These are phyloP conservation scores for Arctopsyche grandis DNA, from an alignment of 1,140 invertebrate species.

Conservation along the genomic window DNA sequence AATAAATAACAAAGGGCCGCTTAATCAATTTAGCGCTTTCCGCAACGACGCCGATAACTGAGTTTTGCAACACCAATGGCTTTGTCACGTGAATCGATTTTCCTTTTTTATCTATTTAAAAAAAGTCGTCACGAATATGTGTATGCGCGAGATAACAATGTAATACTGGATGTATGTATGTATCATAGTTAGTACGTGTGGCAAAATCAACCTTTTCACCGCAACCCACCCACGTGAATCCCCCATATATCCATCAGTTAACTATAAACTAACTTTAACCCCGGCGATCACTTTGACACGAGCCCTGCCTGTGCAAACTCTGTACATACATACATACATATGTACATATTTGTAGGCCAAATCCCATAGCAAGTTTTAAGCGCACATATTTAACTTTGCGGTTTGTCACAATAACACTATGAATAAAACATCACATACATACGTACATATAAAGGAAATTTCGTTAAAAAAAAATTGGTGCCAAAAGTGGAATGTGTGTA, in stretches of 20 bases:
- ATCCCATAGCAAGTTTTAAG: not conserved
- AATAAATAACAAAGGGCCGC: not conserved
- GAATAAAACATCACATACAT: no score
- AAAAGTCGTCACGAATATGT: no score
- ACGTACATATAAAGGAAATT: no score
- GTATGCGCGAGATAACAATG: no score
- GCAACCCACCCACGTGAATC: not conserved
- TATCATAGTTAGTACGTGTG: not conserved
- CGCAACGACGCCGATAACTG: not conserved
- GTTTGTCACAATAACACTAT: not conserved
- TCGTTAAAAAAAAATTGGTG: no score
- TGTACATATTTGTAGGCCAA: not conserved
- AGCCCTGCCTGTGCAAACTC: not conserved
- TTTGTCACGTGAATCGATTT: not conserved
- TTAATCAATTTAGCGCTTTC: slow-evolving; percentile 8
- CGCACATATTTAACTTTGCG: not conserved
- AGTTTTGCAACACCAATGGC: not conserved
- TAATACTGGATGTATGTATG: not conserved
- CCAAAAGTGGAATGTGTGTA: no score
- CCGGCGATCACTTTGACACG: slow-evolving; percentile 8
- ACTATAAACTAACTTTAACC: slow-evolving; percentile 11
- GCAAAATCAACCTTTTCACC: not conserved
- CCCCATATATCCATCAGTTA: not conserved
- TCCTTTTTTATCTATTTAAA: not conserved
- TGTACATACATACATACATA: not conserved